These are phyloP conservation scores for Halyomorpha halys DNA, from an alignment of 1,140 invertebrate genomes.

Conservation along the genomic window DNA sequence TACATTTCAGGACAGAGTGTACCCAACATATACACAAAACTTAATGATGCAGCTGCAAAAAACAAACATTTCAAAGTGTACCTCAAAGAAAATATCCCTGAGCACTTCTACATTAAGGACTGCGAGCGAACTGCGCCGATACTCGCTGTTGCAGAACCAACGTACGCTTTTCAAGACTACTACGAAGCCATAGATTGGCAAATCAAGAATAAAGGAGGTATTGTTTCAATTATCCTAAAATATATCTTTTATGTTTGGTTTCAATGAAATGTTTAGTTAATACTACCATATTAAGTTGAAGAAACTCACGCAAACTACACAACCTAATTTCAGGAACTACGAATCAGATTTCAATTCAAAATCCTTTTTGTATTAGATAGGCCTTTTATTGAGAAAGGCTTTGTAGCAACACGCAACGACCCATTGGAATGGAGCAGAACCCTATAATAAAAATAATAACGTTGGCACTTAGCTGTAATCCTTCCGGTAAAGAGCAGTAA, in stretches of 20 bases:
- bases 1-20: slow-evolving; percentile 35
- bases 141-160: slow-evolving; percentile 44
- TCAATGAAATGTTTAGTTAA: not conserved
- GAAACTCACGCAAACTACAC: no score
- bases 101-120: slow-evolving; percentile 48
- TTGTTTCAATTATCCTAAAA: not conserved
- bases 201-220: slow-evolving; percentile 3
- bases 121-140: slow-evolving; percentile 48
- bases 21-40: slow-evolving; percentile 41
- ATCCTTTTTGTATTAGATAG: no score
- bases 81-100: slow-evolving; percentile 44
- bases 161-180: slow-evolving; percentile 47
- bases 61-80: slow-evolving; percentile 45
- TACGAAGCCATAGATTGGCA: slow-evolving; percentile 27
- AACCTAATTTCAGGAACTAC: no score
- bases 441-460: no score
- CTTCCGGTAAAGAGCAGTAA: no score
- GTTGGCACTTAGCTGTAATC: no score
- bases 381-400: no score
- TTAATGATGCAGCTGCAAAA: slow-evolving; percentile 39
- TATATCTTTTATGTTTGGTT: not conserved
- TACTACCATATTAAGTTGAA: not conserved
- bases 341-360: no score
- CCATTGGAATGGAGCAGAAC: no score
- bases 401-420: no score